Conservation (phyloP, 2,888 invertebrate genomes). For the Drosophila hamatofila region DNA sequence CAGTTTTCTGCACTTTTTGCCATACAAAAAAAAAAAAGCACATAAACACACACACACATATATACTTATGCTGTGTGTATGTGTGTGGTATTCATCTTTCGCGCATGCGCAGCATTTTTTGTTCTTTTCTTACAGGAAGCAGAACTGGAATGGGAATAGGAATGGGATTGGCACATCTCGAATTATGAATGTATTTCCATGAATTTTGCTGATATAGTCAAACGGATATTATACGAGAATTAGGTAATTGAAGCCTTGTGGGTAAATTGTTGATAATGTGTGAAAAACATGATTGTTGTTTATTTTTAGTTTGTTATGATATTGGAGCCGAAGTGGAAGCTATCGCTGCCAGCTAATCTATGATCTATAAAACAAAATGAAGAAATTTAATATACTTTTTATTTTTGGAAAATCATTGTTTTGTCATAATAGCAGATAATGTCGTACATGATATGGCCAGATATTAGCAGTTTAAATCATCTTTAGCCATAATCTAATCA, state of each 20-base stretch:
- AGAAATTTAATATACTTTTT: background rate
- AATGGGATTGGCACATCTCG: conserved; percentile 19
- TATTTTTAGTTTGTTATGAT: conserved; percentile 12
- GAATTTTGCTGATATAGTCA: conserved; percentile 46
- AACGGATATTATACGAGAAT: conserved; percentile 54
- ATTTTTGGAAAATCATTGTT: conserved; percentile 6
- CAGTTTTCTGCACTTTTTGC: conserved; percentile 44
- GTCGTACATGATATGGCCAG: conserved; percentile 17
- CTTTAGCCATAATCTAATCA: conserved; percentile 39
- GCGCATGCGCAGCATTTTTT: conserved; percentile 53
- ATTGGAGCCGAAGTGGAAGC: background rate
- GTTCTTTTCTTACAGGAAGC: conserved; percentile 37
- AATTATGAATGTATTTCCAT: conserved; percentile 28
- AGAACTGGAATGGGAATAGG: background rate
- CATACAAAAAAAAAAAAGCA: background rate
- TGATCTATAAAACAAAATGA: background rate
- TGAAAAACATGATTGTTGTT: conserved; percentile 8
- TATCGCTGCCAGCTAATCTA: background rate
- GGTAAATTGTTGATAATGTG: conserved; percentile 52
- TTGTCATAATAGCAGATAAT: conserved; percentile 1
- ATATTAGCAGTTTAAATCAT: conserved; percentile 19
- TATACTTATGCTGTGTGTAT: background rate
- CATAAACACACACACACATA: background rate
- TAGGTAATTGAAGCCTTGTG: conserved; percentile 64
- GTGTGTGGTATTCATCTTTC: conserved; percentile 22